Evolutionary conservation across 2,797 vertebrate species (phyloP).

Genomic region (Hapalemur alaotrensis): DNA sequence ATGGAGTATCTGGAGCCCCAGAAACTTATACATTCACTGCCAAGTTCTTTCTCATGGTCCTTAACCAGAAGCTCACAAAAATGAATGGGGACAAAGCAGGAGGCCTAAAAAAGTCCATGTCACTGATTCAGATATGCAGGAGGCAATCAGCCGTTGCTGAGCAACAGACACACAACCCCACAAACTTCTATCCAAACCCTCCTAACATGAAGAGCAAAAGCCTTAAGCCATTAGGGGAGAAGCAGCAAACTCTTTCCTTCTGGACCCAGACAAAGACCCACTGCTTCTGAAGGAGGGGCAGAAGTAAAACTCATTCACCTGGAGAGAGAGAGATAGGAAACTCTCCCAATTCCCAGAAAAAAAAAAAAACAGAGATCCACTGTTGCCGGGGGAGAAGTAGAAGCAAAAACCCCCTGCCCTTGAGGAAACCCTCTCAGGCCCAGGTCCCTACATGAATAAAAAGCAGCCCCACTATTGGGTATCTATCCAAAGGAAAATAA

Average conservation of each 20-base stretch:
- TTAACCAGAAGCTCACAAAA: slow-evolving; percentile 19
- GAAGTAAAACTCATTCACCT: background rate
- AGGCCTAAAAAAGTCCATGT: background rate
- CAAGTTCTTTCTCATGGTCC: slow-evolving; percentile 1
- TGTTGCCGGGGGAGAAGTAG: background rate
- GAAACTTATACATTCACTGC: background rate
- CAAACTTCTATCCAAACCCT: background rate
- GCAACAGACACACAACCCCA: background rate
- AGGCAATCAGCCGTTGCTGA: background rate
- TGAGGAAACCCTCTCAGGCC: background rate
- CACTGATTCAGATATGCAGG: background rate
- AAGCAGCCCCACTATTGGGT: background rate
- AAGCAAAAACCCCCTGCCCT: background rate
- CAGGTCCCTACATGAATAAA: background rate
- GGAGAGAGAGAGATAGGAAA: background rate
- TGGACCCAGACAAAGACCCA: background rate
- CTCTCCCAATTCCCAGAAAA: background rate
- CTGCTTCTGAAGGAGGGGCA: background rate
- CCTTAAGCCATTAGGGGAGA: background rate
- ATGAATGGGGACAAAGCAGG: background rate
- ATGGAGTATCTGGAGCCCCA: background rate
- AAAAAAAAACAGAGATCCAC: background rate
- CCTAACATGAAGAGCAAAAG: background rate
- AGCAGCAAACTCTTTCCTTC: background rate
- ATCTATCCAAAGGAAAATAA: background rate